Evolutionary conservation across 2,797 vertebrate genomes (phyloP), one percentile per base, ranked within the genome.

Genomic region (Pseudomugil tenellus): DNA sequence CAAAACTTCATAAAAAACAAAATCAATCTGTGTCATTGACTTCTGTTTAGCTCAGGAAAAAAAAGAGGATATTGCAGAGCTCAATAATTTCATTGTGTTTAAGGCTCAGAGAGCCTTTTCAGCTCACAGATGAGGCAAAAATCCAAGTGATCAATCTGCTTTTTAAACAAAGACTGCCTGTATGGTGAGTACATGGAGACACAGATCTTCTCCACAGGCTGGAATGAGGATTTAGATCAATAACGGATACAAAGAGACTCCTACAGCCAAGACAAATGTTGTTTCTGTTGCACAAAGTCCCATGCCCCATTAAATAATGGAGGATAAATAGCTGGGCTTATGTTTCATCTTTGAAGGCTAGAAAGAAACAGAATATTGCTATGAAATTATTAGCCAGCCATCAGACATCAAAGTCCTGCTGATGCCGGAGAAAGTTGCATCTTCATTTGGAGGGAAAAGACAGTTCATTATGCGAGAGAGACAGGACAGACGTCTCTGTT

Each of bases 11-110:
- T 79, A 72, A 83, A 84, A 89, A 85, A 90, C 84, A 79, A 80
- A 89, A 91, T 90, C 87, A 87, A 87, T 91, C 89, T 84, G 82
- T 60, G 75, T 88, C 84, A 68, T 9, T 0, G 43, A 51, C 71
- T 79, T 54, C 69, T 49, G 80, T 80, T 80, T 57, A 57, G 72
- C 61, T 83, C 66, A 57, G 43, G 63, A 21, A 9, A 2, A 2
- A 21, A 9, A 39, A 39, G 1, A 46, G 21, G 73, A 81, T 75
- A 74, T 73, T 64, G 72, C 78, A 60, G 80, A 82, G 70, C 63
- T 46, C 26, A 9, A 1, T 54, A 58, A 78, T 60, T 60, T 70
- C 25, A 7, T 16, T 46, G 59, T 21, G 67, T 74, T 86, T 84
- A 46, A 80, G 56, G 83, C 77, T 74, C 74, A 37, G 60, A 60